phyloP scores from a whole-genome alignment of 2,888 invertebrate genomes.

The Scrobipalpa atriplicella region DNA sequence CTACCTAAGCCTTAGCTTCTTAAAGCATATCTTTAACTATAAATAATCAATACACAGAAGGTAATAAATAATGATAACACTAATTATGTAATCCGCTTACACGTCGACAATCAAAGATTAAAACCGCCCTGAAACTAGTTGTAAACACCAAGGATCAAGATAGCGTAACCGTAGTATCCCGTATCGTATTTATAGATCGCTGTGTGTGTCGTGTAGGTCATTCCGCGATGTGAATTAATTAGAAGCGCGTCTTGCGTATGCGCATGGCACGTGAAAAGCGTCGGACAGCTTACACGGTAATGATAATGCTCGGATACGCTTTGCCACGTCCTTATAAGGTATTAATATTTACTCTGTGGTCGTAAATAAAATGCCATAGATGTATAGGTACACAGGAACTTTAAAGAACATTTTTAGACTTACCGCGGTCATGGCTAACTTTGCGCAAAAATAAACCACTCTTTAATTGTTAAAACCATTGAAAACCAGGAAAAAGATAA shows the following conservation, averaged over 20 bases:
- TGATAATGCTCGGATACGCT: slow-evolving; percentile 10
- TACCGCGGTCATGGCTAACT: too few relatives aligned
- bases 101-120: background rate
- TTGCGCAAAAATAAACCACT: too few relatives aligned
- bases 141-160: slow-evolving; percentile 37
- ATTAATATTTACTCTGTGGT: background rate
- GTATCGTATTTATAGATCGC: slow-evolving; percentile 35
- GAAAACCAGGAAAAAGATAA: background rate
- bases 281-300: slow-evolving; percentile 28
- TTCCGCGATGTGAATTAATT: slow-evolving; percentile 39
- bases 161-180: slow-evolving; percentile 31
- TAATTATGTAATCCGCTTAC: too few relatives aligned
- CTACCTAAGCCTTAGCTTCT: too few relatives aligned
- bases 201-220: slow-evolving; percentile 36
- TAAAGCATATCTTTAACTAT: too few relatives aligned
- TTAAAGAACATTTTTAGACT: too few relatives aligned
- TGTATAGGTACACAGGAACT: background rate
- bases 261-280: slow-evolving; percentile 31
- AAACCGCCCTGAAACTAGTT: background rate
- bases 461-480: background rate
- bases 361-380: background rate
- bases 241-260: slow-evolving; percentile 28
- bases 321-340: background rate
- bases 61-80: too few relatives aligned
- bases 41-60: too few relatives aligned